These are phyloP conservation scores for Tauraco hartlaubi DNA, from an alignment of 2,797 vertebrate species.

Conservation along the genomic window DNA sequence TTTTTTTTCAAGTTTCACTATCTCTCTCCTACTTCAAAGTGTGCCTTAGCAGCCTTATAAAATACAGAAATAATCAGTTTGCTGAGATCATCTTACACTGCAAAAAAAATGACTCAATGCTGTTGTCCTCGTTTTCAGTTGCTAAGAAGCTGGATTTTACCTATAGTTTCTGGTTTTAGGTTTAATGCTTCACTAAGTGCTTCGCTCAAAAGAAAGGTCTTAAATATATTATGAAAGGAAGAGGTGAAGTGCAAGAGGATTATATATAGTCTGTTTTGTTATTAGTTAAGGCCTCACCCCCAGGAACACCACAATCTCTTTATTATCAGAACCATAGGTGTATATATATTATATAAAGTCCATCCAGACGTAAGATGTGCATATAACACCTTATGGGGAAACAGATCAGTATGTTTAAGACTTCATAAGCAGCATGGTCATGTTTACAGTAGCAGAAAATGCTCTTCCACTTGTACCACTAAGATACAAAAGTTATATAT, in stretches of 20 bases:
- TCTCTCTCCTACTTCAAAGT: not conserved
- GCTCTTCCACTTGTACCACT: not conserved
- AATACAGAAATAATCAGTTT: not conserved
- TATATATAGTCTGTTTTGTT: not conserved
- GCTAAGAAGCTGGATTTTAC: not conserved
- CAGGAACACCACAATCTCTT: not conserved
- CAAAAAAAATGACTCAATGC: conserved; percentile 19
- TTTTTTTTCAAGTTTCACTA: not conserved
- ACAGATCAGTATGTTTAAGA: not conserved
- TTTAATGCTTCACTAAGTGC: conserved; percentile 19
- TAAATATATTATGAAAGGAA: conserved; percentile 8
- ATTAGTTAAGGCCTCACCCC: not conserved
- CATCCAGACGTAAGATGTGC: not conserved
- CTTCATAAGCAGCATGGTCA: not conserved
- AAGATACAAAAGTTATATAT: not conserved
- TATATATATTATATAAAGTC: not conserved
- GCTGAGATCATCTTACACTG: not conserved
- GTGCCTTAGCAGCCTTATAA: not conserved
- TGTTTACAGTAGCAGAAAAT: not conserved
- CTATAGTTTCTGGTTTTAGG: not conserved
- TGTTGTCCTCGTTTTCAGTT: not conserved
- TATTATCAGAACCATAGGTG: not conserved
- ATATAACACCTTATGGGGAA: not conserved
- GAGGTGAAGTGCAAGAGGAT: not conserved
- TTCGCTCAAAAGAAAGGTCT: not conserved